A percentile compares a stretch with the other conserved stretches of the same genome.
phyloP scores from a whole-genome alignment of 2,113 vertebrate genomes.

The Xenopus laevis region DNA sequence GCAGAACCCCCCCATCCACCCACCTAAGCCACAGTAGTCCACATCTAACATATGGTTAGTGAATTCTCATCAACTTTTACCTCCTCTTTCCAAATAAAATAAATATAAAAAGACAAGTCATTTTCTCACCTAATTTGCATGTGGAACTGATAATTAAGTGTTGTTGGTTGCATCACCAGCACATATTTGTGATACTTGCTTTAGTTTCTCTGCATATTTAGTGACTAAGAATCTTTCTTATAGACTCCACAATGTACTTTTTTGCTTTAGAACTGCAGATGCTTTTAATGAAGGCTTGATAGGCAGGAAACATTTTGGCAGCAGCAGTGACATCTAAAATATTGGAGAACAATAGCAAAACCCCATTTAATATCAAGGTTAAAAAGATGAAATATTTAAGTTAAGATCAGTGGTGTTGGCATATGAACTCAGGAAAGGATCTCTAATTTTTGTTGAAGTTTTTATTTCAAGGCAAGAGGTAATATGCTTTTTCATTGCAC shows the following conservation, averaged over 20 bases:
- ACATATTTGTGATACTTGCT: conserved; percentile 66
- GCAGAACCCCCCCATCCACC: neutral
- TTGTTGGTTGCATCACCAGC: conserved; percentile 67
- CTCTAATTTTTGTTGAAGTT: too few species aligned
- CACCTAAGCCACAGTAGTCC: conserved; percentile 27
- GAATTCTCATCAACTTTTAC: conserved; percentile 56
- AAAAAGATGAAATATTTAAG: too few species aligned
- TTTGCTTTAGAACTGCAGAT: neutral
- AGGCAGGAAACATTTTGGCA: too few species aligned
- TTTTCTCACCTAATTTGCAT: conserved; percentile 81
- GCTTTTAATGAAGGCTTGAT: too few species aligned
- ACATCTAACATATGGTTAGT: conserved; percentile 48
- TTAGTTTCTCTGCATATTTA: conserved; percentile 72
- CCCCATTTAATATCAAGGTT: too few species aligned
- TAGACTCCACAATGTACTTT: conserved; percentile 20
- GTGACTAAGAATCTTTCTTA: conserved; percentile 60
- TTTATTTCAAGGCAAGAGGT: too few species aligned
- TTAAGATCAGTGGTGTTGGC: too few species aligned
- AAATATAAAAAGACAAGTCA: conserved; percentile 76
- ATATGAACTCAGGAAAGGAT: too few species aligned
- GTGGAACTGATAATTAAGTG: conserved; percentile 80
- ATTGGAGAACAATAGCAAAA: too few species aligned
- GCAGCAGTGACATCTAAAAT: too few species aligned
- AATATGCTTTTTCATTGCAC: too few species aligned
- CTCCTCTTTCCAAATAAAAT: conserved; percentile 71